phyloP scores from a whole-genome alignment of 1,140 invertebrate genomes.

The Chrysopa pallens region DNA sequence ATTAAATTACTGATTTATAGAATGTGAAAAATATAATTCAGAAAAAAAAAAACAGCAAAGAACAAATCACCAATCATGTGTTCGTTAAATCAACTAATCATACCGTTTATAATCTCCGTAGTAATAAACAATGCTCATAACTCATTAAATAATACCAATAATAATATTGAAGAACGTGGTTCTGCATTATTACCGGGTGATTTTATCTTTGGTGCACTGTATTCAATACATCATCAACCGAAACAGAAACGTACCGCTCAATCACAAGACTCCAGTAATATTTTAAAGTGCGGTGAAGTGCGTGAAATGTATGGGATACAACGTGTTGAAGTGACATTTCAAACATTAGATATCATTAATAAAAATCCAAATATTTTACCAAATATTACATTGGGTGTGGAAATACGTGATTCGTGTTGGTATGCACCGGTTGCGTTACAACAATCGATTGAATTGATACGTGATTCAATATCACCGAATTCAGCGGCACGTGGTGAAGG shows the following conservation, averaged over 20 bases:
- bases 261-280: conserved; percentile 20
- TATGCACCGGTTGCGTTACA: conserved; percentile 59
- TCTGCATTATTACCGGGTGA: conserved; percentile 38
- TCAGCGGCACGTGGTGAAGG: background rate
- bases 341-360: conserved; percentile 32
- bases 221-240: conserved; percentile 54
- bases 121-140: no score
- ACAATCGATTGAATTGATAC: conserved; percentile 56
- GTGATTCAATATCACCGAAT: conserved; percentile 39
- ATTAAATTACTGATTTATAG: no score
- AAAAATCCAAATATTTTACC: conserved; percentile 24
- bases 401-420: conserved; percentile 70
- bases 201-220: conserved; percentile 53
- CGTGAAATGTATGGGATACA: conserved; percentile 66
- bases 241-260: conserved; percentile 28
- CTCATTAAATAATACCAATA: no score
- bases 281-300: conserved; percentile 39
- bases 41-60: no score
- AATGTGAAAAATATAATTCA: no score
- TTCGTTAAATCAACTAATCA: no score
- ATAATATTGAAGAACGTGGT: conserved; percentile 4
- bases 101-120: no score
- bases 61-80: no score
- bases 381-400: conserved; percentile 48
- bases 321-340: conserved; percentile 47